A percentile compares a stretch with the other conserved stretches of the same genome.
phyloP scores from a whole-genome alignment of 1,140 invertebrate genomes.

The Bilobella aurantiaca region DNA sequence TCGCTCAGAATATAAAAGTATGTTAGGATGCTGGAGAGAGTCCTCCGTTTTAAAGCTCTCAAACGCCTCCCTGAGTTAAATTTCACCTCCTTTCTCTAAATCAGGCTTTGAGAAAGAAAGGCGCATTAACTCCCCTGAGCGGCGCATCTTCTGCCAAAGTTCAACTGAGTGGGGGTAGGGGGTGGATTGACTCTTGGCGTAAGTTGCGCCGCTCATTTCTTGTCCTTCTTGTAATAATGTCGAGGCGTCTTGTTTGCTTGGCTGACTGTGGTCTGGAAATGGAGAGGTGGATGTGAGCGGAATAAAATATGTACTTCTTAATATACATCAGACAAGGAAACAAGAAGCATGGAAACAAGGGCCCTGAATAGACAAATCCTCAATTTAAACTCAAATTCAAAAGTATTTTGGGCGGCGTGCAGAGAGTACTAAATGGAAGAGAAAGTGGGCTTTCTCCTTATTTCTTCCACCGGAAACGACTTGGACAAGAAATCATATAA shows the following conservation, averaged over 20 bases:
- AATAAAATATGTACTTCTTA: slow-evolving; percentile 30
- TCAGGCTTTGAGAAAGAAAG: too few relatives aligned
- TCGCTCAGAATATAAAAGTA: slow-evolving; percentile 22
- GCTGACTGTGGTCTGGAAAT: slow-evolving; percentile 26
- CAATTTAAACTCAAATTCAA: slow-evolving; percentile 36
- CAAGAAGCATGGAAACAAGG: slow-evolving; percentile 22
- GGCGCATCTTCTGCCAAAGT: too few relatives aligned
- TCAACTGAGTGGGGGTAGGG: too few relatives aligned
- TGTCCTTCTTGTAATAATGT: background rate
- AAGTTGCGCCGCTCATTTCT: slow-evolving; percentile 10
- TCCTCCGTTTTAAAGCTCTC: slow-evolving; percentile 25
- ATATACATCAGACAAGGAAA: background rate
- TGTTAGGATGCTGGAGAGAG: background rate
- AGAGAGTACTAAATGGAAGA: slow-evolving; percentile 31
- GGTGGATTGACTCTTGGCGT: too few relatives aligned
- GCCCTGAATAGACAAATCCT: slow-evolving; percentile 30
- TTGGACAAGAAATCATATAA: background rate
- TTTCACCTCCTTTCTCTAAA: too few relatives aligned
- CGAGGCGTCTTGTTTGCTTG: background rate
- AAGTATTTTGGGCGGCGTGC: slow-evolving; percentile 32
- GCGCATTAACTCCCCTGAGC: too few relatives aligned
- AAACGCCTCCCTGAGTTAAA: slow-evolving; percentile 9
- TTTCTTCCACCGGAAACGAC: background rate
- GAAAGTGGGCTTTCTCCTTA: background rate
- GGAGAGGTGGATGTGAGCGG: slow-evolving; percentile 23